Percentiles rank a stretch among this genome's conserved stretches.
phyloP scores from a whole-genome alignment of 1,140 invertebrate genomes.

The Aphelenchoides avenae region DNA sequence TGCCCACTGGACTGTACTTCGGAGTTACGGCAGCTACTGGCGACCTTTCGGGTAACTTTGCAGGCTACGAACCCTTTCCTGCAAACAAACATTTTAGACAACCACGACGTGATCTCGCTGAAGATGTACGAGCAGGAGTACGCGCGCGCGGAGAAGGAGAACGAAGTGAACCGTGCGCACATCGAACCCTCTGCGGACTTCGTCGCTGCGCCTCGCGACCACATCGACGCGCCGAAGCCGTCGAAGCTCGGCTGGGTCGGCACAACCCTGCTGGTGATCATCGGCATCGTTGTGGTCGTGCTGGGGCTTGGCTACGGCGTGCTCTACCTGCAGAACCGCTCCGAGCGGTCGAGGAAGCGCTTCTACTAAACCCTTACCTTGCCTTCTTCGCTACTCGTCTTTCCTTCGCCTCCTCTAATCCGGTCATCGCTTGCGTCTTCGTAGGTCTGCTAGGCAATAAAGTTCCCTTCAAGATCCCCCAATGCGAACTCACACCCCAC shows the following conservation, averaged over 20 bases:
- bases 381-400: too few species aligned
- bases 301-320: conserved; percentile 51
- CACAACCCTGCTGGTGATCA: conserved; percentile 47
- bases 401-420: too few species aligned
- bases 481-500: too few species aligned
- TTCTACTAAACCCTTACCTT: too few species aligned
- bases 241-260: conserved; percentile 56
- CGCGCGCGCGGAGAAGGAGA: conserved; percentile 48
- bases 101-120: conserved; percentile 87
- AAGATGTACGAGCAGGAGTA: conserved; percentile 58
- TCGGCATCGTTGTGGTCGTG: conserved; percentile 52
- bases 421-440: too few species aligned
- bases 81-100: conserved; percentile 67
- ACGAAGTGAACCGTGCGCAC: conserved; percentile 39
- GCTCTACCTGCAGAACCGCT: conserved; percentile 47
- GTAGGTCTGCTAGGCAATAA: too few species aligned
- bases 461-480: too few species aligned
- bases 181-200: conserved; percentile 51
- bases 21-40: conserved; percentile 92
- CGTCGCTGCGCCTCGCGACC: conserved; percentile 54
- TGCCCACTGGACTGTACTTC: conserved; percentile 92
- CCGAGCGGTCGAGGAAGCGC: conserved; percentile 48
- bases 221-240: conserved; percentile 44
- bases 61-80: conserved; percentile 8
- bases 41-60: conserved; percentile 69